A percentile compares a stretch with the other conserved stretches of the same genome.
Conservation (phyloP, 2,113 vertebrate species). For the Orycteropus afer region DNA sequence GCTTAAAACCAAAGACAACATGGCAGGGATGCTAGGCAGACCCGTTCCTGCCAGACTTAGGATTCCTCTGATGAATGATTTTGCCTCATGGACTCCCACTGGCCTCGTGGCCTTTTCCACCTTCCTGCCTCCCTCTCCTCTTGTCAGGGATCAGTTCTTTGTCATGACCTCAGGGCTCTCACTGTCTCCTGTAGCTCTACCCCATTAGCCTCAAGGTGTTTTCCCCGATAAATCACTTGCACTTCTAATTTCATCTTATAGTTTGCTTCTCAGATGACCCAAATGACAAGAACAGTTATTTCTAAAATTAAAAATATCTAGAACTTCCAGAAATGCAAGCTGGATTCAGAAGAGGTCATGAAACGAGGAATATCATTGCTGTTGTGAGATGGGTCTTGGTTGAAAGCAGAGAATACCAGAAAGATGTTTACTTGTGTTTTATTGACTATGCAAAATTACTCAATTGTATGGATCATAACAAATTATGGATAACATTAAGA, state of each 20-base stretch:
- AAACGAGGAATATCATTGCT: too few relatives aligned
- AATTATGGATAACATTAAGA: too few relatives aligned
- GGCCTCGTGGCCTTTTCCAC: not conserved
- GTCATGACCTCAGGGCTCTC: not conserved
- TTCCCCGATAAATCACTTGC: not conserved
- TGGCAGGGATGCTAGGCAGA: too few relatives aligned
- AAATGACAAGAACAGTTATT: too few relatives aligned
- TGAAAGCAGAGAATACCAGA: too few relatives aligned
- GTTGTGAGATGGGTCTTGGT: too few relatives aligned
- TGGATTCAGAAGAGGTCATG: too few relatives aligned
- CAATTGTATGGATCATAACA: too few relatives aligned
- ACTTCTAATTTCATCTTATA: not conserved
- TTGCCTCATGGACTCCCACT: not conserved
- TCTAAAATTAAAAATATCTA: not conserved
- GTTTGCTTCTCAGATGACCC: conserved; percentile 23
- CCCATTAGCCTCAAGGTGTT: not conserved
- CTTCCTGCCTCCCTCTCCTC: not conserved
- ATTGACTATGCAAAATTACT: too few relatives aligned
- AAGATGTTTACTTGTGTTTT: too few relatives aligned
- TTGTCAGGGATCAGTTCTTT: not conserved
- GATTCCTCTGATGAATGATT: not conserved
- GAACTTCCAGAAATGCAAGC: too few relatives aligned
- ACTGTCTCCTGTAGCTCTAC: not conserved
- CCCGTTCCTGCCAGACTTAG: not conserved
- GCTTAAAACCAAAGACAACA: not conserved